Percentiles rank a stretch among this genome's conserved stretches.
These are phyloP conservation scores for Drosophila mojavensis DNA, from an alignment of 1,140 invertebrate genomes.

Conservation along the genomic window DNA sequence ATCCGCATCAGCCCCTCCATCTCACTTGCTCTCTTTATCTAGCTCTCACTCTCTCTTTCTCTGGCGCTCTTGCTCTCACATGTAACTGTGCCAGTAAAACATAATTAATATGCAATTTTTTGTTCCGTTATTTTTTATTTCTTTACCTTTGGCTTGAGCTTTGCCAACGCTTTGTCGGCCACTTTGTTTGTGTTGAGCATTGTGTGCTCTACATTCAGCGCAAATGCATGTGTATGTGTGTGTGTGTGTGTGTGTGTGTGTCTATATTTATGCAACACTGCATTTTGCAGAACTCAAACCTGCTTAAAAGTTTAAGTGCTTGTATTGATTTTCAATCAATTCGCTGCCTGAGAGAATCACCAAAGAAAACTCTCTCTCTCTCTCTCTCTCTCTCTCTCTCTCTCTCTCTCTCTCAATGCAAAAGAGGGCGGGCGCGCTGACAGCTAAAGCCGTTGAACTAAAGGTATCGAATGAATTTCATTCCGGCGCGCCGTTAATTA, in stretches of 20 bases:
- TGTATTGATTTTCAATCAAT: constrained; percentile 77
- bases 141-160: constrained; percentile 62
- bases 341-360: constrained; percentile 11
- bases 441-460: constrained; percentile 41
- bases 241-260: constrained; percentile 45
- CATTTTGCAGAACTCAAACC: constrained; percentile 76
- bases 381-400: no score
- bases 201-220: constrained; percentile 13
- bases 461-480: constrained; percentile 33
- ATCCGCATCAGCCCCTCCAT: constrained; percentile 7
- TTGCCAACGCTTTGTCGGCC: constrained; percentile 61
- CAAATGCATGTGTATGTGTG: constrained; percentile 15
- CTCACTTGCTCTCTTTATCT: background rate
- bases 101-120: constrained; percentile 80
- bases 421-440: constrained; percentile 2
- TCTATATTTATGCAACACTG: constrained; percentile 76
- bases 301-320: constrained; percentile 72
- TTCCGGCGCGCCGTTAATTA: constrained; percentile 45
- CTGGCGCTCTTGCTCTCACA: constrained; percentile 29
- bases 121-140: constrained; percentile 42
- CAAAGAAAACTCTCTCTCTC: constrained; percentile 1
- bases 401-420: constrained; percentile 5
- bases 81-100: constrained; percentile 80
- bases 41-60: constrained; percentile 1
- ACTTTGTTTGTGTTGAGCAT: constrained; percentile 57